Evolutionary conservation across 2,888 invertebrate species (phyloP).

Genomic region (Anorthoa munda): DNA sequence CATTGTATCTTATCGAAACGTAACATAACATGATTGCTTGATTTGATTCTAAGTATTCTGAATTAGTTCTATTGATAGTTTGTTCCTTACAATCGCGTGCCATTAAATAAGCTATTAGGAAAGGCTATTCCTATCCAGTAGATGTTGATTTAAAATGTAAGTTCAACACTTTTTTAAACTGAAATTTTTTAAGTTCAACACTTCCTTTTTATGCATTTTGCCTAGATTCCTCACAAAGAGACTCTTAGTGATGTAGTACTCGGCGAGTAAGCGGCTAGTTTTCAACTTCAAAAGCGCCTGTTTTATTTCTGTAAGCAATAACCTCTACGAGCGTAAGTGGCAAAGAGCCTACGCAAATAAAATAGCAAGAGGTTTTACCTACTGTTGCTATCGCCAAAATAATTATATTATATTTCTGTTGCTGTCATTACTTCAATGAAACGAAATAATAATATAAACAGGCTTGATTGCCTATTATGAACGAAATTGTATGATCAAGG

Average conservation of each 20-base stretch:
- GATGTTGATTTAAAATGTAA: background rate
- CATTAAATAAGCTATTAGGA: background rate
- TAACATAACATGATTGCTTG: constrained; percentile 11
- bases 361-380: constrained; percentile 17
- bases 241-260: background rate
- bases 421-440: constrained; percentile 19
- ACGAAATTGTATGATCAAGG: constrained; percentile 38
- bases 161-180: too few relatives aligned
- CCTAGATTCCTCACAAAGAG: background rate
- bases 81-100: background rate
- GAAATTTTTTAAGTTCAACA: background rate
- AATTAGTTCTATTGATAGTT: background rate
- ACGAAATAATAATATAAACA: constrained; percentile 24
- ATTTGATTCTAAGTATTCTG: constrained; percentile 6
- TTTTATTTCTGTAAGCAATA: constrained; percentile 26
- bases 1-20: background rate
- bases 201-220: background rate
- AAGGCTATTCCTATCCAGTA: background rate
- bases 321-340: background rate
- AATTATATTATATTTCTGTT: constrained; percentile 25
- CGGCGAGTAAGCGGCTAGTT: background rate
- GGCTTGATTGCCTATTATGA: constrained; percentile 40
- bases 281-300: constrained; percentile 26
- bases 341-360: constrained; percentile 27
- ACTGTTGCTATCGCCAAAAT: constrained; percentile 8